Conservation (phyloP, 2,888 invertebrate species). For the Dryobotodes eremita region DNA sequence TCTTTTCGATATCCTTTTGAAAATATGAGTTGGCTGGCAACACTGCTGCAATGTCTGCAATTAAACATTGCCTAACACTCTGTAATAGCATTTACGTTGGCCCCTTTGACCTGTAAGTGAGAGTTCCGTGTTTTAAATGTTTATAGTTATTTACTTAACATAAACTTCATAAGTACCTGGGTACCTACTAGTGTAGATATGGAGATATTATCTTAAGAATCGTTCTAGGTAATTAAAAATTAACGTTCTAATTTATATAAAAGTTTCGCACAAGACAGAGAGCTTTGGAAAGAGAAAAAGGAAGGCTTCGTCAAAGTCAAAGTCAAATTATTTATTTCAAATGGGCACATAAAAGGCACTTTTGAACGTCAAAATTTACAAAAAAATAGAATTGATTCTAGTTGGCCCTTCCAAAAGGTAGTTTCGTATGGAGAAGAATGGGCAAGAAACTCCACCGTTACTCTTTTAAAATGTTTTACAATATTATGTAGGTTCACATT, state of each 20-base stretch:
- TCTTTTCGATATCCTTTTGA: not conserved
- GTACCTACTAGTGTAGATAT: not conserved
- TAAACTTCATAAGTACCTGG: not conserved
- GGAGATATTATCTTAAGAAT: not conserved
- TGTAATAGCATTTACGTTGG: slow-evolving; percentile 1
- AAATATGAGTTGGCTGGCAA: not conserved
- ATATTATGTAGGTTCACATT: too few relatives aligned
- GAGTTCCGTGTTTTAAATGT: not conserved
- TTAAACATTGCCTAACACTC: slow-evolving; percentile 26
- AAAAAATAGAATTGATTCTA: too few relatives aligned
- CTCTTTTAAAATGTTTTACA: too few relatives aligned
- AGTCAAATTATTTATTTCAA: too few relatives aligned
- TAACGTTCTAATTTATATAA: not conserved
- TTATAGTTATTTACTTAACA: slow-evolving; percentile 6
- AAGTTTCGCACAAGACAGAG: not conserved
- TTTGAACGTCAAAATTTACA: too few relatives aligned
- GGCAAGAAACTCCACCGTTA: too few relatives aligned
- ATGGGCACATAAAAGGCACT: too few relatives aligned
- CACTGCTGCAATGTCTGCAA: not conserved
- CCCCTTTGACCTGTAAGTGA: slow-evolving; percentile 14
- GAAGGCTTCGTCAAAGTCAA: too few relatives aligned
- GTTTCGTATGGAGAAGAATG: too few relatives aligned
- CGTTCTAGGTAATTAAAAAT: not conserved
- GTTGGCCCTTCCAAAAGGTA: too few relatives aligned
- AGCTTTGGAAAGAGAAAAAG: not conserved